These are phyloP conservation scores for Meteorus colon DNA, from an alignment of 2,888 invertebrate genomes.

Conservation along the genomic window DNA sequence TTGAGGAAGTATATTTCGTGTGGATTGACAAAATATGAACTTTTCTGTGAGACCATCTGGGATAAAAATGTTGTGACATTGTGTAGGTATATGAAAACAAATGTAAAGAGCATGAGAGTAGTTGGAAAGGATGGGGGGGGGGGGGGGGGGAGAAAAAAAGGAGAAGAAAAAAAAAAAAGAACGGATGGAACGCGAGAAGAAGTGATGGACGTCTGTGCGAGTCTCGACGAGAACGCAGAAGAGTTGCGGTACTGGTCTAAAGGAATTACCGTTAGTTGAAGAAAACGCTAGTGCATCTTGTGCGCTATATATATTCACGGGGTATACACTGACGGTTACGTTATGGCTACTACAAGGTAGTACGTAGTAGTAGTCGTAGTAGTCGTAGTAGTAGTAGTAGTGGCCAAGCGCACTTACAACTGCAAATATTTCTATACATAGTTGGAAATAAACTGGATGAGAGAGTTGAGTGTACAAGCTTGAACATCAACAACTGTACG, in stretches of 20 bases:
- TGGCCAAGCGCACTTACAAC: conserved; percentile 13
- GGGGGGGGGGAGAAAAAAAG: conserved; percentile 36
- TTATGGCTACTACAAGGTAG: conserved; percentile 49
- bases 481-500: conserved; percentile 23
- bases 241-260: conserved; percentile 70
- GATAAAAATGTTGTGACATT: neutral
- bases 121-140: conserved; percentile 7
- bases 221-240: conserved; percentile 51
- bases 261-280: conserved; percentile 70
- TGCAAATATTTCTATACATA: conserved; percentile 20
- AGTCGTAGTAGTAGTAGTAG: conserved; percentile 3
- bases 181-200: conserved; percentile 49
- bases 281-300: conserved; percentile 64
- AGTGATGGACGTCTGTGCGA: conserved; percentile 52
- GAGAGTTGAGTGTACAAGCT: conserved; percentile 1
- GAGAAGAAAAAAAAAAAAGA: conserved; percentile 37
- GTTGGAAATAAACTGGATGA: conserved; percentile 11
- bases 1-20: too few relatives aligned
- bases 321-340: conserved; percentile 41
- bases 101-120: neutral
- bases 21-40: too few relatives aligned
- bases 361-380: conserved; percentile 28
- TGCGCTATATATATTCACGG: conserved; percentile 47
- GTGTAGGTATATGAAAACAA: neutral
- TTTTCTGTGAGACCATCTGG: too few relatives aligned